These are phyloP conservation scores for Thymelicus sylvestris DNA, from an alignment of 2,888 invertebrate species.

Conservation along the genomic window DNA sequence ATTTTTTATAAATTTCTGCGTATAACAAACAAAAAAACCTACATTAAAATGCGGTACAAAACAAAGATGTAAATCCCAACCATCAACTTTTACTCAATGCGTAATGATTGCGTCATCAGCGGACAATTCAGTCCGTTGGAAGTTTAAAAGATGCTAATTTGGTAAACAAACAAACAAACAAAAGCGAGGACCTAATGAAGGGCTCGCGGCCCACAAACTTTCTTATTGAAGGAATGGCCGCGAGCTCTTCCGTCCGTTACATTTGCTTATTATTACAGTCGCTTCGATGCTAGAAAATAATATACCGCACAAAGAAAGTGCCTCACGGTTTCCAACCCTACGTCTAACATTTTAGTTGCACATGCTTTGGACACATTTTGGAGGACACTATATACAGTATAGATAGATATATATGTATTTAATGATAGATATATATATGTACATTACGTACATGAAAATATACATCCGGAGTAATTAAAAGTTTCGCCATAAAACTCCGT, in stretches of 20 bases:
- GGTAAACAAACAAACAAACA: conserved; percentile 75
- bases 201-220: conserved; percentile 75
- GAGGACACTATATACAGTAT: background rate
- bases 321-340: background rate
- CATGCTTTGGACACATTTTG: conserved; percentile 7
- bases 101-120: conserved; percentile 67
- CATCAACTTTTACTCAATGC: conserved; percentile 61
- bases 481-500: conserved; percentile 1
- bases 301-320: conserved; percentile 37
- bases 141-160: conserved; percentile 80
- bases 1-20: conserved; percentile 8
- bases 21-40: conserved; percentile 16
- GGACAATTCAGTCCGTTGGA: conserved; percentile 60
- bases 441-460: too few species aligned
- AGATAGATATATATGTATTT: too few species aligned
- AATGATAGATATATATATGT: too few species aligned
- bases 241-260: conserved; percentile 77
- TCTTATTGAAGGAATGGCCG: conserved; percentile 73
- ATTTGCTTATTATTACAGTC: conserved; percentile 80
- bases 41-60: conserved; percentile 49
- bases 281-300: conserved; percentile 55
- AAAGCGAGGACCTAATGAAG: conserved; percentile 80
- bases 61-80: conserved; percentile 54
- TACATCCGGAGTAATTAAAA: background rate
- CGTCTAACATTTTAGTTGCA: conserved; percentile 11